phyloP scores from a whole-genome alignment of 2,797 vertebrate genomes.

The Enteromius thamalakanensis region DNA sequence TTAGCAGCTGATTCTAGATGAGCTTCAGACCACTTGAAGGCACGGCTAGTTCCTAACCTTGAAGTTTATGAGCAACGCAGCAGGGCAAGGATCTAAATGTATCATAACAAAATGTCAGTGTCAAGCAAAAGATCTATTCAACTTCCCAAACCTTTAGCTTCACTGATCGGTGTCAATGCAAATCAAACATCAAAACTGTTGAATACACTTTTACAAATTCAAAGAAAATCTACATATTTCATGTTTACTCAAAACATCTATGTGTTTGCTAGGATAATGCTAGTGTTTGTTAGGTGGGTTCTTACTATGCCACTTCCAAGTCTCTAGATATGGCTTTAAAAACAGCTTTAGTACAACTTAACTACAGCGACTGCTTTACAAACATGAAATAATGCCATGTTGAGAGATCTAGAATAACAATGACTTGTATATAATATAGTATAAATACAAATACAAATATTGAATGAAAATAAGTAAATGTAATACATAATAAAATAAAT shows the following conservation, averaged over 20 bases:
- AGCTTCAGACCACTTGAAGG: constrained; percentile 27
- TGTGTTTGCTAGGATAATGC: not conserved
- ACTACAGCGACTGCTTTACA: not conserved
- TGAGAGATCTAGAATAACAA: not conserved
- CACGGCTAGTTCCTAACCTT: constrained; percentile 46
- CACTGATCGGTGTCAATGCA: not conserved
- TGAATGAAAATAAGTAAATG: not conserved
- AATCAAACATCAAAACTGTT: not conserved
- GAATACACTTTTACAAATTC: not conserved
- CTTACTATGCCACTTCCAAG: not conserved
- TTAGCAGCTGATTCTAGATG: constrained; percentile 30
- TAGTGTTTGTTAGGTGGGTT: not conserved
- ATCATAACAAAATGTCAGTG: not conserved
- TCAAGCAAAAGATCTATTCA: not conserved
- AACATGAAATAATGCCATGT: not conserved
- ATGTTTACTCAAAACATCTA: not conserved
- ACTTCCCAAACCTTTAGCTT: not conserved
- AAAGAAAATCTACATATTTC: not conserved
- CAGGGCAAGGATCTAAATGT: not conserved
- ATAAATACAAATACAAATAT: too few relatives aligned
- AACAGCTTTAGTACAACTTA: not conserved
- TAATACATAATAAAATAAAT: not conserved
- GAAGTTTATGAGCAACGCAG: constrained; percentile 7
- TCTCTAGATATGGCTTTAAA: not conserved
- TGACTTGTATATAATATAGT: not conserved